Base-by-base conservation (phyloP, 2,113 vertebrate species). In the Ochotona curzoniae region DNA sequence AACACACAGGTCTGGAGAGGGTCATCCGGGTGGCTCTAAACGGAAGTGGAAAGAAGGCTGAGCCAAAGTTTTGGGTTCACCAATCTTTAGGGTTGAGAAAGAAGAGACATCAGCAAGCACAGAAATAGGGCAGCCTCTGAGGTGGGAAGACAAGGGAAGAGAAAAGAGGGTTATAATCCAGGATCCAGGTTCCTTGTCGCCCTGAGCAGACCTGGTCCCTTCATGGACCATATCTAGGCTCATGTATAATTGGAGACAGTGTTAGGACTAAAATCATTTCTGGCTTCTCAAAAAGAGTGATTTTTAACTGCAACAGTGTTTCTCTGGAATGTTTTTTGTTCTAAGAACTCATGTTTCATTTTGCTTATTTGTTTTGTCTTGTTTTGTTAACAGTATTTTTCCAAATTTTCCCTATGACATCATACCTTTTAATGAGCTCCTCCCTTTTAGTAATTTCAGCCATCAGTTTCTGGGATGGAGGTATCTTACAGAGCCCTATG, bases 401-500 rank as follows among this genome's bases (percentile, higher is more conserved):
- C 2, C 23, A n/a, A 30, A 15, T 35, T 81, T 89, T 61, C 63
- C 67, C 44, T 61, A 35, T 5, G 54, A 32, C 5, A 38, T 95
- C 76, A 0, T 93, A 98, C 98, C 96, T 97, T 94, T 97, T 91
- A 26, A 89, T 94, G 0, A 79, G 83, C 0, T 93, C 70, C 61
- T 97, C 93, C 92, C 70, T 96, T 94, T 96, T 95, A 8, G 15
- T 92, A 86, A 95, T 91, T 7, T 98, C 98, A 6, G 95, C 96
- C 96, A 97, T 97, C 97, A 98, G 44, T 90, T 66, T 97, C 87
- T 86, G 95, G 70, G 94, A 2, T 8, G 98, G 54, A 93, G 98
- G 98, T 44, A 98, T 95, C 81, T 96, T 96, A 89, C 96, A 97
- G 90, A 96, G 96, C 30, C 98, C 98, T 98, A 76, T 32, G 83